Conservation (phyloP, 1,140 invertebrate genomes). For the Acromyrmex heyeri region DNA sequence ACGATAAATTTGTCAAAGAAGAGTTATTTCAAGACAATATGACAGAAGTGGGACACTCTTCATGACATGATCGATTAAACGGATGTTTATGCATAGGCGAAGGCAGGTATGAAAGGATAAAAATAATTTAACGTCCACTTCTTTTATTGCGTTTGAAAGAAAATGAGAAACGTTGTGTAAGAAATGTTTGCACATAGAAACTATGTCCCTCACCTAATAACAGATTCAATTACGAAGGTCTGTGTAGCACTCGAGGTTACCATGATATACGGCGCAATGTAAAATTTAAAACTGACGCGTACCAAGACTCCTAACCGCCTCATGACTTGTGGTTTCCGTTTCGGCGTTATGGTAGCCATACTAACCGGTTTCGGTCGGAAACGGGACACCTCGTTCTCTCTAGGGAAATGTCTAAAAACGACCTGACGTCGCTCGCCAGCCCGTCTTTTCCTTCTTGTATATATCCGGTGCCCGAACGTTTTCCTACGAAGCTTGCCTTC, state of each 20-base stretch:
- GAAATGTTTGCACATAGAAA: slow-evolving; percentile 34
- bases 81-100: neutral
- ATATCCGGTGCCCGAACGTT: slow-evolving; percentile 54
- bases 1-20: slow-evolving; percentile 4
- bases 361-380: slow-evolving; percentile 61
- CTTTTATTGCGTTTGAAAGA: slow-evolving; percentile 42
- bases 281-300: slow-evolving; percentile 66
- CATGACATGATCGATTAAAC: neutral
- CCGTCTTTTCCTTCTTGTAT: slow-evolving; percentile 30
- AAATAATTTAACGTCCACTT: slow-evolving; percentile 20
- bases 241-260: slow-evolving; percentile 47
- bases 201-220: slow-evolving; percentile 62
- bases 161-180: slow-evolving; percentile 47
- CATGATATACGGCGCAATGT: slow-evolving; percentile 59
- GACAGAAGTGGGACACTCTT: neutral
- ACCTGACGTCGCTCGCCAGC: slow-evolving; percentile 28
- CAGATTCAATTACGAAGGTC: slow-evolving; percentile 67
- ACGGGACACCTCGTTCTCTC: slow-evolving; percentile 60
- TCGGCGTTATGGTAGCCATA: slow-evolving; percentile 61
- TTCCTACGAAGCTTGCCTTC: slow-evolving; percentile 34
- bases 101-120: neutral
- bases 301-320: slow-evolving; percentile 52
- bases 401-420: slow-evolving; percentile 70
- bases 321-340: slow-evolving; percentile 63
- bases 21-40: neutral